A percentile compares a stretch with the other conserved stretches of the same genome.
phyloP scores from a whole-genome alignment of 2,888 invertebrate species.

The Euzophera pinguis region DNA sequence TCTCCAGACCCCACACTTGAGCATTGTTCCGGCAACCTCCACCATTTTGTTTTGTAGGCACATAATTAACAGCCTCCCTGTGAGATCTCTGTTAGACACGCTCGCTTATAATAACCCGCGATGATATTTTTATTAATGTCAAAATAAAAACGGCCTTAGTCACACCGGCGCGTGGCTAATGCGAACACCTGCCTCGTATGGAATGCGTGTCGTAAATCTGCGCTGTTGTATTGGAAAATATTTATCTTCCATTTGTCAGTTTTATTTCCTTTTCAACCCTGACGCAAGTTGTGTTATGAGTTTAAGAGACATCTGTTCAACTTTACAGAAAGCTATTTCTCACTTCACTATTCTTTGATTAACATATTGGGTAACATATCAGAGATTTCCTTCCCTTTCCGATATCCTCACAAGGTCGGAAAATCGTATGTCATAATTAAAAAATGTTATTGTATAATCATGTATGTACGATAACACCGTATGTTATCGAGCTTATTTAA shows the following conservation, averaged over 20 bases:
- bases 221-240: conserved; percentile 9
- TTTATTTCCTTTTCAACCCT: conserved; percentile 17
- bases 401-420: too few relatives aligned
- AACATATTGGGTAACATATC: too few relatives aligned
- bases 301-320: not conserved
- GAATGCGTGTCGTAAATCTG: conserved; percentile 17
- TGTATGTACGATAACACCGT: too few relatives aligned
- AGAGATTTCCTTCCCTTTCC: too few relatives aligned
- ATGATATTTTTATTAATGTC: conserved; percentile 80
- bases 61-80: conserved; percentile 78
- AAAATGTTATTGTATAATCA: too few relatives aligned
- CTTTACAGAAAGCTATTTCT: too few relatives aligned
- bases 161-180: conserved; percentile 47
- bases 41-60: conserved; percentile 72
- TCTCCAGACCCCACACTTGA: conserved; percentile 64
- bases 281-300: not conserved
- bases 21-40: conserved; percentile 60
- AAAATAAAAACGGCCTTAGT: conserved; percentile 63
- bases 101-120: conserved; percentile 74
- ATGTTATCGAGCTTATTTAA: too few relatives aligned
- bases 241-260: conserved; percentile 7
- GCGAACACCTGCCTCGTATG: conserved; percentile 7
- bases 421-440: too few relatives aligned
- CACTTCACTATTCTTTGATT: too few relatives aligned
- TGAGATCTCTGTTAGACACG: conserved; percentile 77